These are phyloP conservation scores for Melanophora roralis DNA, from an alignment of 2,888 invertebrate genomes.

Conservation along the genomic window DNA sequence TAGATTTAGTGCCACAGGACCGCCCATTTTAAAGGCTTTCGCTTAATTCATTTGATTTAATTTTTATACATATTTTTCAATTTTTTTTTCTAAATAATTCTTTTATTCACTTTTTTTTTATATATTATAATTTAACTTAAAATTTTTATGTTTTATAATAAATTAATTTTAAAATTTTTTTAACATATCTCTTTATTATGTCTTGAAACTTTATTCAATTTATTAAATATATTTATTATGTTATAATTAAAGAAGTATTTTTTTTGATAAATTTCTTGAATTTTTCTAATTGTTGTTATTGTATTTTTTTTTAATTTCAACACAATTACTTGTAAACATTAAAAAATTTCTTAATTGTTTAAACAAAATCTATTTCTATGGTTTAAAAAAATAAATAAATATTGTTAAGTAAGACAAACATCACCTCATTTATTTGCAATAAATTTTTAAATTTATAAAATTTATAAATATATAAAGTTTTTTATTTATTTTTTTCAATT, in stretches of 20 bases:
- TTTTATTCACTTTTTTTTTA: not conserved
- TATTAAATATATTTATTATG: too few relatives aligned
- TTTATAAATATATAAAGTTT: too few relatives aligned
- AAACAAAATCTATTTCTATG: not conserved
- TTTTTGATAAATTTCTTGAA: too few relatives aligned
- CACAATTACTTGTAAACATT: not conserved
- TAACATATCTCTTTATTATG: too few relatives aligned
- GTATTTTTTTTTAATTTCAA: not conserved
- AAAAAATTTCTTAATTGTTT: not conserved
- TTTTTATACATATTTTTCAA: not conserved
- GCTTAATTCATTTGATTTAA: not conserved
- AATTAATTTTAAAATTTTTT: too few relatives aligned
- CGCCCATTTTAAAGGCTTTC: too few relatives aligned
- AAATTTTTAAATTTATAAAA: not conserved
- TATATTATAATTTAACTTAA: too few relatives aligned
- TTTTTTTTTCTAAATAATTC: slow-evolving; percentile 3
- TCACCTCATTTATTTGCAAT: slow-evolving; percentile 23
- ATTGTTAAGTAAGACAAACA: slow-evolving; percentile 15
- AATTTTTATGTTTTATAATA: too few relatives aligned
- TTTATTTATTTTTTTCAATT: too few relatives aligned
- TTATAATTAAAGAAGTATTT: not conserved
- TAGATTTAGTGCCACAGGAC: too few relatives aligned
- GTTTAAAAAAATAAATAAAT: not conserved
- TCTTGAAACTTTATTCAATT: too few relatives aligned
- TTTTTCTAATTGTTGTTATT: not conserved